Conservation (phyloP, 2,113 vertebrate species). For the Opisthocomus hoazin region DNA sequence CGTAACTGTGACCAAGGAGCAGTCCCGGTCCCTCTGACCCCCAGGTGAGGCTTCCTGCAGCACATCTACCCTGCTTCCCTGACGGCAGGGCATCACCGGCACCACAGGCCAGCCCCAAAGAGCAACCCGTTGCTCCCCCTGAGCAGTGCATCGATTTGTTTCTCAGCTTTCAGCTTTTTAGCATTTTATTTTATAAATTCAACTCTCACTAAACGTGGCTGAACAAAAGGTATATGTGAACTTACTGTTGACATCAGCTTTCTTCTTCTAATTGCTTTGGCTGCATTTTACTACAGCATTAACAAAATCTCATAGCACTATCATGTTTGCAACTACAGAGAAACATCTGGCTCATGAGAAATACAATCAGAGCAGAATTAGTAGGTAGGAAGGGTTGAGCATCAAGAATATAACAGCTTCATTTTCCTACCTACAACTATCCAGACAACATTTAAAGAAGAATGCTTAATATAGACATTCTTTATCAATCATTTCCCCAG, state of each 20-base stretch:
- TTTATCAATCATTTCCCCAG: neutral
- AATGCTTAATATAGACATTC: neutral
- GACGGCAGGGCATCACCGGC: neutral
- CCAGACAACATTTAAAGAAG: neutral
- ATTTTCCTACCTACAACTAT: neutral
- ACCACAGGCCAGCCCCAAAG: neutral
- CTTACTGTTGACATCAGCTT: neutral
- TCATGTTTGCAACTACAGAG: neutral
- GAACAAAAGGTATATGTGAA: neutral
- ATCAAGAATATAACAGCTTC: neutral
- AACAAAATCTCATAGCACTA: neutral
- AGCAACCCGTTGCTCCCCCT: neutral
- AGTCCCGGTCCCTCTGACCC: neutral
- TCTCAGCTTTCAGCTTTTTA: neutral
- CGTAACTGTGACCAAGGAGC: accelerated
- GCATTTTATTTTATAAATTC: neutral
- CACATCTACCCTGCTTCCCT: neutral
- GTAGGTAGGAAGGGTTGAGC: neutral
- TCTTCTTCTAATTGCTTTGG: neutral
- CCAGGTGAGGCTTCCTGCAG: neutral
- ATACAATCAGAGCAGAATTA: neutral
- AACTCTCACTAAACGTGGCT: neutral
- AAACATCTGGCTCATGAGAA: neutral
- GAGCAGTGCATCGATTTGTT: neutral
- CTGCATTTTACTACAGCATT: neutral